phyloP scores from a whole-genome alignment of 1,140 invertebrate genomes.

The Gonatopus flavifemur region DNA sequence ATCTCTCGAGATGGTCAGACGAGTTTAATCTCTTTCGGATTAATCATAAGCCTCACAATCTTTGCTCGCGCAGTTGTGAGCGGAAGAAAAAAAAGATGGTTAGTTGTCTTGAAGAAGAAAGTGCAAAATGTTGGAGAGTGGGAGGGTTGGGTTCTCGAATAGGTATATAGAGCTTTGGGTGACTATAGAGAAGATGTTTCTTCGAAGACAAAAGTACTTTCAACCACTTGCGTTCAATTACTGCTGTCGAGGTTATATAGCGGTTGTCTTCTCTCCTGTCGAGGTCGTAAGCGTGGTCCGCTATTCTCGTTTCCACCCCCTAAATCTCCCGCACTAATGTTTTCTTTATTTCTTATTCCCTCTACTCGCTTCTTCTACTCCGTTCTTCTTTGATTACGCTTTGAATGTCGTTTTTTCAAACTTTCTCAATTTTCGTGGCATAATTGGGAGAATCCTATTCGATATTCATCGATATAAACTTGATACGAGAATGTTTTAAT shows the following conservation, averaged over 20 bases:
- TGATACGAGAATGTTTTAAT: no score
- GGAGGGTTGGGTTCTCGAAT: no score
- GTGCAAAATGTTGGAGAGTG: no score
- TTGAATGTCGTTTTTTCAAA: constrained; percentile 13
- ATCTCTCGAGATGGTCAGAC: constrained; percentile 22
- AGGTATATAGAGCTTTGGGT: no score
- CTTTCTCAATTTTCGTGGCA: constrained; percentile 13
- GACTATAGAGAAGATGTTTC: constrained; percentile 34
- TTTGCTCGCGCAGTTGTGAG: constrained; percentile 16
- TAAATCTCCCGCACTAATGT: not conserved
- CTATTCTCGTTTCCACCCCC: constrained; percentile 7
- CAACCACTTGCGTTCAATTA: constrained; percentile 50
- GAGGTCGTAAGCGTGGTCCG: constrained; percentile 38
- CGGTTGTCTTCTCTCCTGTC: constrained; percentile 38
- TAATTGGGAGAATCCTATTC: constrained; percentile 18
- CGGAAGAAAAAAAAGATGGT: no score
- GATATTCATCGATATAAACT: no score
- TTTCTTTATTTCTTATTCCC: constrained; percentile 5
- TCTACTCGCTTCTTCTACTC: constrained; percentile 13
- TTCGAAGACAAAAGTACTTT: constrained; percentile 45
- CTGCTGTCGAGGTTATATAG: constrained; percentile 42
- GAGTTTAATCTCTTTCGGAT: constrained; percentile 28
- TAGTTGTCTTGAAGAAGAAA: no score
- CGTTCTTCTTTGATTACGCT: constrained; percentile 12
- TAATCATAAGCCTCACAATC: constrained; percentile 38